Conservation (phyloP, 2,888 invertebrate genomes). For the Lordiphosa fenestrarum region DNA sequence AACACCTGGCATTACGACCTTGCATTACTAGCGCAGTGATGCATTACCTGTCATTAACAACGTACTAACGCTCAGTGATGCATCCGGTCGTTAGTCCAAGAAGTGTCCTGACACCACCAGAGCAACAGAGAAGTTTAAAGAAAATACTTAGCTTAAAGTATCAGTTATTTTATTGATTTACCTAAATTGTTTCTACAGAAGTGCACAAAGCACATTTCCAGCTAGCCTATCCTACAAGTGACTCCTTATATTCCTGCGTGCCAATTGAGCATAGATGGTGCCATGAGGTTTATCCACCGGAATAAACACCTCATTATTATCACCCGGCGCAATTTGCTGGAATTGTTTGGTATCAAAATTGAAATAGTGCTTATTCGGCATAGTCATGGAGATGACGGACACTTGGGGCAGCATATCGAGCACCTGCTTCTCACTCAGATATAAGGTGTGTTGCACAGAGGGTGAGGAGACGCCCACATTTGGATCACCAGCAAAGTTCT, state of each 20-base stretch:
- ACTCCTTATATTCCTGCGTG: conserved; percentile 80
- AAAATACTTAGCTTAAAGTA: too few species aligned
- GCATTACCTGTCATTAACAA: too few species aligned
- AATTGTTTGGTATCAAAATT: conserved; percentile 88
- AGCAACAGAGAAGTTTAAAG: too few species aligned
- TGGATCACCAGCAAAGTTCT: conserved; percentile 89
- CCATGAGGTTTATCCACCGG: conserved; percentile 90
- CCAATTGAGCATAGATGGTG: conserved; percentile 87
- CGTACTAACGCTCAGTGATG: too few species aligned
- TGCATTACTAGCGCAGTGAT: too few species aligned
- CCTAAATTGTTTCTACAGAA: too few species aligned
- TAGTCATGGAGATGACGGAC: conserved; percentile 86
- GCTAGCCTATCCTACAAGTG: conserved; percentile 44
- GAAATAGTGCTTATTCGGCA: conserved; percentile 92
- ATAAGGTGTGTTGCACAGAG: conserved; percentile 89
- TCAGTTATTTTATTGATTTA: too few species aligned
- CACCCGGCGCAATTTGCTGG: conserved; percentile 84
- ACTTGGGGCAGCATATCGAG: conserved; percentile 87
- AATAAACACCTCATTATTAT: conserved; percentile 86
- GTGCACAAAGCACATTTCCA: too few species aligned
- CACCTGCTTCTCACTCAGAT: conserved; percentile 86
- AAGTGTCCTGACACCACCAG: too few species aligned
- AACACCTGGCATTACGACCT: too few species aligned
- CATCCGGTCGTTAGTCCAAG: too few species aligned
- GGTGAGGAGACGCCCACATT: conserved; percentile 87